These are phyloP conservation scores for Meloidogyne floridensis DNA, from an alignment of 1,140 invertebrate genomes.

Conservation along the genomic window DNA sequence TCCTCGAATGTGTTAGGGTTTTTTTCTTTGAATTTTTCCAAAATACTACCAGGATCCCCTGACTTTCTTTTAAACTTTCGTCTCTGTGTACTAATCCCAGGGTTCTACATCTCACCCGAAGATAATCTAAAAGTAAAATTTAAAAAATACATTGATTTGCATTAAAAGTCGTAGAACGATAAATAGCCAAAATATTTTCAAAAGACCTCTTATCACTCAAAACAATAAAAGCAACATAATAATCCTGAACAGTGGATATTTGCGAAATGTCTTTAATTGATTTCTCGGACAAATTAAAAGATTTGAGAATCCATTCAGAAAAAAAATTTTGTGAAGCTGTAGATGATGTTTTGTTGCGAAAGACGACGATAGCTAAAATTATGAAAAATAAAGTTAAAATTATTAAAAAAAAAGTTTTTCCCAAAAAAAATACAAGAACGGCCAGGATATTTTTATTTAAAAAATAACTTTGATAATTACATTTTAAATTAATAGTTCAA, in stretches of 20 bases:
- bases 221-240: not conserved
- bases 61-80: too few relatives aligned
- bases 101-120: too few relatives aligned
- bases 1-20: too few relatives aligned
- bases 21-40: too few relatives aligned
- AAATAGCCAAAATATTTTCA: constrained; percentile 14
- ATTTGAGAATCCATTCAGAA: constrained; percentile 13
- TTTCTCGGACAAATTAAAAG: constrained; percentile 15
- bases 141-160: not conserved
- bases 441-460: too few relatives aligned
- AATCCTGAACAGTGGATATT: not conserved
- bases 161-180: not conserved
- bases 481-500: too few relatives aligned
- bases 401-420: too few relatives aligned
- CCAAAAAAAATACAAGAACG: too few relatives aligned
- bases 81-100: too few relatives aligned
- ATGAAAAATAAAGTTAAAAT: not conserved
- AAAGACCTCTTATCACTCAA: not conserved
- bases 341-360: constrained; percentile 5
- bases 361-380: constrained; percentile 12
- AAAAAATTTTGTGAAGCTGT: not conserved
- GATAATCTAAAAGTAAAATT: not conserved
- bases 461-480: too few relatives aligned
- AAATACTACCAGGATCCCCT: too few relatives aligned
- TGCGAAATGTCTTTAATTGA: not conserved